Evolutionary conservation across 2,797 vertebrate species (phyloP).

Genomic region (Poeciliopsis turneri): DNA sequence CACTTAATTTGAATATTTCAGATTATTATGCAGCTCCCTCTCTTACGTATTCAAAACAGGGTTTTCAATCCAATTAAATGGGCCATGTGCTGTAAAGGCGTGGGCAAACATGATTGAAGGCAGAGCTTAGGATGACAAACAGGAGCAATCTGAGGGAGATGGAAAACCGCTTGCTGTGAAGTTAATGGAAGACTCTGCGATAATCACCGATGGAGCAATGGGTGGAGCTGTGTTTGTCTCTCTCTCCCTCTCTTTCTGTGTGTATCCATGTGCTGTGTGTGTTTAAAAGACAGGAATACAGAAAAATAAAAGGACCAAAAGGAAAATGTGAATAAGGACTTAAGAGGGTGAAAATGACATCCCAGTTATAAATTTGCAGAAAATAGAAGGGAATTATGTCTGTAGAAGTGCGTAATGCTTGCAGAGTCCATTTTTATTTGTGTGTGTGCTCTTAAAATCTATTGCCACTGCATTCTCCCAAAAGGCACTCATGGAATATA

Average conservation of each 20-base stretch:
- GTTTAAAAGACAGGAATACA: slow-evolving; percentile 18
- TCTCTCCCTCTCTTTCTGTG: slow-evolving; percentile 23
- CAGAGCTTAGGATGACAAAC: slow-evolving; percentile 82
- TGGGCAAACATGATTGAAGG: slow-evolving; percentile 81
- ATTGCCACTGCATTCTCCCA: slow-evolving; percentile 15
- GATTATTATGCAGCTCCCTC: slow-evolving; percentile 77
- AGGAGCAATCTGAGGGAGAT: slow-evolving; percentile 79
- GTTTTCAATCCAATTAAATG: slow-evolving; percentile 82
- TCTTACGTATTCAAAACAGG: slow-evolving; percentile 78
- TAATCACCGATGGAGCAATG: slow-evolving; percentile 73
- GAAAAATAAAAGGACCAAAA: slow-evolving; percentile 41
- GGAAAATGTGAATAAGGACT: slow-evolving; percentile 22
- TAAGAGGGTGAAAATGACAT: slow-evolving; percentile 37
- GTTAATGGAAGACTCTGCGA: slow-evolving; percentile 79
- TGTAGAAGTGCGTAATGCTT: slow-evolving; percentile 28
- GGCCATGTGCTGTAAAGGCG: slow-evolving; percentile 80
- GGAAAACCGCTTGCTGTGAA: slow-evolving; percentile 74
- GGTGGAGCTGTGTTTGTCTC: slow-evolving; percentile 30
- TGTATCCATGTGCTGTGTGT: slow-evolving; percentile 19
- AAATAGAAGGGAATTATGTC: slow-evolving; percentile 39
- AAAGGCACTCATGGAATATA: slow-evolving; percentile 12
- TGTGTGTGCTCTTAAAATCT: slow-evolving; percentile 17
- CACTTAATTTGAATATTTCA: slow-evolving; percentile 80
- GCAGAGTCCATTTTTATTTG: slow-evolving; percentile 9
- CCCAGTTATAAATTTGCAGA: slow-evolving; percentile 32